Evolutionary conservation across 2,888 invertebrate genomes (phyloP), one percentile per base, ranked within the genome.

Genomic region (Deilephila porcellus): DNA sequence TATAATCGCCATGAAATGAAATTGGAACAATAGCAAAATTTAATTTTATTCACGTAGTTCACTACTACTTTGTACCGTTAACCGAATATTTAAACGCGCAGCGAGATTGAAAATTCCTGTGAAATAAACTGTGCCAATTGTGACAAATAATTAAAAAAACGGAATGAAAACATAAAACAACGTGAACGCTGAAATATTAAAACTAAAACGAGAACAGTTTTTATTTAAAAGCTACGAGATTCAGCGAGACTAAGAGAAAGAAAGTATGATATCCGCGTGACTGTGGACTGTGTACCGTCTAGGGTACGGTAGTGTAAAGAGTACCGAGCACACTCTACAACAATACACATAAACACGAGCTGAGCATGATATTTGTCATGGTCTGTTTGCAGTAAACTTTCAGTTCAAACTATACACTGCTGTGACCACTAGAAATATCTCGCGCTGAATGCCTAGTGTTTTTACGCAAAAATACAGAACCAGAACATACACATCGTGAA

Each of bases 311-410:
- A 14, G 64, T 64, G 20, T 37, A 20, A 8, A 37, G 37, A 37
- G n/a, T 11, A 63, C 11, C 1, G 8, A 11, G 25, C 59, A 71
- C 60, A 64, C 37, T 53, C 11, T 53, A n/a, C 63, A 25, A 72
- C 14, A n/a, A 63, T 64, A 45, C 72, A 74, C 70, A 59, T 71
- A 63, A 64, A 71, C 67, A 75, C 52, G 70, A 75, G 71, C 72
- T 67, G 76, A 67, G 67, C 67, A 67, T 67, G 67, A 67, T 78
- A 78, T 81, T 79, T 81, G 79, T 79, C 78, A 78, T 75, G 76
- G 75, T 73, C 76, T 76, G 76, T 77, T 71, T 73, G 78, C 78
- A 78, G 79, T 81, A 82, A 83, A 83, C 76, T 82, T 81, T 83
- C 76, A 76, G 77, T 75, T 76, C 73, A 75, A 73, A 77, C 76